Percentiles rank a stretch among this genome's conserved stretches.
Evolutionary conservation across 2,888 invertebrate species (phyloP).

Genomic region (Conistra vaccinii): DNA sequence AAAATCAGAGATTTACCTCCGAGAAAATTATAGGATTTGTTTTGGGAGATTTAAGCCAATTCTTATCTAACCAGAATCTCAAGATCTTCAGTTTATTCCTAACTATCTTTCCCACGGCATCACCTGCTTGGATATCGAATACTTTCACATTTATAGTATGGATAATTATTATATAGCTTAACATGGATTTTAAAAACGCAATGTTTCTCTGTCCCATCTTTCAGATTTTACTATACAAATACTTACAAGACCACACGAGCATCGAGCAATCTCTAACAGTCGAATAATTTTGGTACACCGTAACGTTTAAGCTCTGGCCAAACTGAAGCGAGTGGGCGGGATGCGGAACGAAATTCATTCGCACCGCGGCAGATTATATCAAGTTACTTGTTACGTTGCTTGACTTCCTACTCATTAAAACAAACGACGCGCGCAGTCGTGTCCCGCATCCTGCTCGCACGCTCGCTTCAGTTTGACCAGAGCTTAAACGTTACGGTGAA

Average conservation of each 20-base stretch:
- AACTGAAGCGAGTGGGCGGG: neutral
- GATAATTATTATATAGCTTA: no score
- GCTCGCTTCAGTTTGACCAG: neutral
- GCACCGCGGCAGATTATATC: neutral
- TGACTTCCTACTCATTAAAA: neutral
- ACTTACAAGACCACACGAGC: neutral
- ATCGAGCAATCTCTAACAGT: neutral
- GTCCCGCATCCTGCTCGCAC: neutral
- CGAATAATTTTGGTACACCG: neutral
- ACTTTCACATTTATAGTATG: no score
- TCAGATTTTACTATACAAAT: no score
- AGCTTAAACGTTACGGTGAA: no score
- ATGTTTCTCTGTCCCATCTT: no score
- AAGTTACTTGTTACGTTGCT: neutral
- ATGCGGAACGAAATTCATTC: neutral
- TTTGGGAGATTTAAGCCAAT: neutral
- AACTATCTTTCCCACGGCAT: neutral
- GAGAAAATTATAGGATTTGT: neutral
- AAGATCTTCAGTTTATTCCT: neutral
- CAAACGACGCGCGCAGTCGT: neutral
- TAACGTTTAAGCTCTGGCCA: neutral
- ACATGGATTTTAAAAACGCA: no score
- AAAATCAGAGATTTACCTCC: slow-evolving; percentile 2
- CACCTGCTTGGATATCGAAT: neutral
- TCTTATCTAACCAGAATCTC: neutral